These are phyloP conservation scores for Smithornis capensis DNA, from an alignment of 2,113 vertebrate species.

Conservation along the genomic window DNA sequence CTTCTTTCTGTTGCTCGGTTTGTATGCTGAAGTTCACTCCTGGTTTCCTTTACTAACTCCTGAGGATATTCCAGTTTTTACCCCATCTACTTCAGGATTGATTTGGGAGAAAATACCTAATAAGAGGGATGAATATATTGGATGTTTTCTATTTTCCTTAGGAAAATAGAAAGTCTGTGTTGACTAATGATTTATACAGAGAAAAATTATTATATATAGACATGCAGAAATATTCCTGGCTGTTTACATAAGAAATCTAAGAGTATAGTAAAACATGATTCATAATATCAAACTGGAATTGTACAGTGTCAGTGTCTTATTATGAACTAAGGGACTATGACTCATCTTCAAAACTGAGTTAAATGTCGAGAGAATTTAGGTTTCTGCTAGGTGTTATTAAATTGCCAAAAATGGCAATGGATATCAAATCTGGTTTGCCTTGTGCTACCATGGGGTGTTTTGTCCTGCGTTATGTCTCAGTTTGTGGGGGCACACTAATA, in stretches of 20 bases:
- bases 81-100: background rate
- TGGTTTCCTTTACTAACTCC: background rate
- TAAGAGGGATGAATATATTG: background rate
- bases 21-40: background rate
- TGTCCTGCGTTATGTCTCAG: background rate
- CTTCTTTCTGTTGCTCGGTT: background rate
- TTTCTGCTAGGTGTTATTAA: background rate
- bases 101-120: background rate
- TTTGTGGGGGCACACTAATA: background rate
- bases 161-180: background rate
- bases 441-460: accelerated
- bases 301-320: background rate
- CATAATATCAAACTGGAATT: background rate
- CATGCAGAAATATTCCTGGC: background rate
- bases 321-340: background rate
- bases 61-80: background rate
- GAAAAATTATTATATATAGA: background rate
- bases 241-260: background rate
- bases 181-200: background rate
- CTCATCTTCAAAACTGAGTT: background rate
- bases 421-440: background rate
- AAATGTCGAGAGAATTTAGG: background rate
- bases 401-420: background rate
- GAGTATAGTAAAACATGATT: background rate
- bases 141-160: background rate